A percentile compares a stretch with the other conserved stretches of the same genome.
phyloP scores from a whole-genome alignment of 2,888 invertebrate species.

The Ommatoiulus sabulosus region DNA sequence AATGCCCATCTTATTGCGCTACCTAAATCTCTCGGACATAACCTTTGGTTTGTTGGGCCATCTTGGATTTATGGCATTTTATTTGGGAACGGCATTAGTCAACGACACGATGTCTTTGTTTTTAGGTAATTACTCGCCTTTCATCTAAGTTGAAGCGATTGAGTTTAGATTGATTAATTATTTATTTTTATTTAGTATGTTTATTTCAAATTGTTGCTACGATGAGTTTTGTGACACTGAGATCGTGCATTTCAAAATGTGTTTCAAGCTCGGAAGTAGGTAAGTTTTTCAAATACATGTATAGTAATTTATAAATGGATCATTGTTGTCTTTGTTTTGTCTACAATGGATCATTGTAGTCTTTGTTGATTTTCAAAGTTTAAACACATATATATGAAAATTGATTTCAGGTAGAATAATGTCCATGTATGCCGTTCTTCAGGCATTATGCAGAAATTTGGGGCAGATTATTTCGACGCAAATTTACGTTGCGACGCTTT shows the following conservation, averaged over 20 bases:
- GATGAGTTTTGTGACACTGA: constrained; percentile 52
- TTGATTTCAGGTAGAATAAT: constrained; percentile 48
- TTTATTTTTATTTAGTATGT: constrained; percentile 5
- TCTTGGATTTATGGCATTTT: constrained; percentile 54
- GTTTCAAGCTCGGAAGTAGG: constrained; percentile 47
- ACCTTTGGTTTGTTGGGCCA: constrained; percentile 48
- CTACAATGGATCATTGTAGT: too few species aligned
- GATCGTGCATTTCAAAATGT: constrained; percentile 53
- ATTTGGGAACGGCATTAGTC: constrained; percentile 55
- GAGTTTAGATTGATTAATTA: too few species aligned
- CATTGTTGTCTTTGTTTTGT: too few species aligned
- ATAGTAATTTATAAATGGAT: too few species aligned
- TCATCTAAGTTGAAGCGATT: too few species aligned
- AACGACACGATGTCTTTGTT: constrained; percentile 11
- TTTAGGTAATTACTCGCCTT: constrained; percentile 34
- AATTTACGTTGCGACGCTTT: constrained; percentile 15
- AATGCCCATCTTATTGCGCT: constrained; percentile 27
- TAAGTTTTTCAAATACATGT: not conserved
- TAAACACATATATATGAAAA: not conserved
- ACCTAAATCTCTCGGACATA: not conserved
- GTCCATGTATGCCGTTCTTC: constrained; percentile 54
- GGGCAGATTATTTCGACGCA: constrained; percentile 51
- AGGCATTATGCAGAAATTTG: constrained; percentile 6
- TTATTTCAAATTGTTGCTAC: constrained; percentile 47
- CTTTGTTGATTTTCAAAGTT: too few species aligned